These are phyloP conservation scores for Macropus fuliginosus DNA, from an alignment of 2,797 vertebrate genomes.

Conservation along the genomic window DNA sequence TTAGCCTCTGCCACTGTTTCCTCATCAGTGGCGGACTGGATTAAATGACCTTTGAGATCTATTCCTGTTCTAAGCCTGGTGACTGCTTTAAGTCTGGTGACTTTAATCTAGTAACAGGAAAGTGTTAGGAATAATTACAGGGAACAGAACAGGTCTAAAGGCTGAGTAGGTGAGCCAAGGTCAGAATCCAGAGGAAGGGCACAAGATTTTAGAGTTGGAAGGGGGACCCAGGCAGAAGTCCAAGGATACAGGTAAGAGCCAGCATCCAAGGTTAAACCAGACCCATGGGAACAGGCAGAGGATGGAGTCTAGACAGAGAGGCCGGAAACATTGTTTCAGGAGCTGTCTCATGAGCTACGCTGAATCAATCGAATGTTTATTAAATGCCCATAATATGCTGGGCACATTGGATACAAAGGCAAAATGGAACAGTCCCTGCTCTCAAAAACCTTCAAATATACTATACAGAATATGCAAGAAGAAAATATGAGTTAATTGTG, in stretches of 20 bases:
- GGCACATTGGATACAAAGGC: not conserved
- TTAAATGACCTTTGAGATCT: not conserved
- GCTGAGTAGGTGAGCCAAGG: not conserved
- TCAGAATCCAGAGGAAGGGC: not conserved
- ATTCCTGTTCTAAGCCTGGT: not conserved
- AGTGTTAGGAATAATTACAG: not conserved
- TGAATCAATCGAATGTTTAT: not conserved
- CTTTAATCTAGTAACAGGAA: not conserved
- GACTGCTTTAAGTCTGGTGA: not conserved
- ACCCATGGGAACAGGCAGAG: not conserved
- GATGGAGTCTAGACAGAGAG: not conserved
- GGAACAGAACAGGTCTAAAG: not conserved
- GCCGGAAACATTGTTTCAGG: not conserved
- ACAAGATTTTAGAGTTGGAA: not conserved
- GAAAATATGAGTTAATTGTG: not conserved
- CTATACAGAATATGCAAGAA: not conserved
- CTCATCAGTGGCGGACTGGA: not conserved
- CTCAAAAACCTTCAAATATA: not conserved
- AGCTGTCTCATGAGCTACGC: not conserved
- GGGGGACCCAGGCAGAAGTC: not conserved
- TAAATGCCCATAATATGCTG: not conserved
- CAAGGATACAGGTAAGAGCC: not conserved
- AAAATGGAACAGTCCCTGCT: not conserved
- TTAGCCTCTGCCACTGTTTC: not conserved
- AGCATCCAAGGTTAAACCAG: not conserved